phyloP scores from a whole-genome alignment of 2,797 vertebrate genomes.

The Notamacropus eugenii region DNA sequence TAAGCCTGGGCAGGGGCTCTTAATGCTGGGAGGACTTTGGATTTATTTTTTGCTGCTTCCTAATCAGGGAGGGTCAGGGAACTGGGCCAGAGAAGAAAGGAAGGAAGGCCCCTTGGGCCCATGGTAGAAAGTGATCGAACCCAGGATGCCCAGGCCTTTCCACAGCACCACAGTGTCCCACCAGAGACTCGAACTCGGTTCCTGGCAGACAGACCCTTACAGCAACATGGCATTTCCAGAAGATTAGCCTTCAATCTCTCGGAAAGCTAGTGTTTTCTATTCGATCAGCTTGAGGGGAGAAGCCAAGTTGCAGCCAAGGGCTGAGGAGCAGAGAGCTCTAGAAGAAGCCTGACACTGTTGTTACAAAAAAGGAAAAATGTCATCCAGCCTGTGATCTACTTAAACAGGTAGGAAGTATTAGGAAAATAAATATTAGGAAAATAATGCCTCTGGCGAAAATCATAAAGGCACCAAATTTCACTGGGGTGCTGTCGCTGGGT shows the following conservation, averaged over 20 bases:
- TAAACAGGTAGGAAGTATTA: constrained; percentile 29
- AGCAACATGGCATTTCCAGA: constrained; percentile 18
- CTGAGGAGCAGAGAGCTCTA: constrained; percentile 13
- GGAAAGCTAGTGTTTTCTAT: constrained; percentile 5
- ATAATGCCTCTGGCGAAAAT: constrained; percentile 60
- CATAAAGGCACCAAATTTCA: constrained; percentile 71
- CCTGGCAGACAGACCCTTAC: no score
- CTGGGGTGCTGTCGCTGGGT: constrained; percentile 65
- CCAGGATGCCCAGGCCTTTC: not conserved
- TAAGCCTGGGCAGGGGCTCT: not conserved
- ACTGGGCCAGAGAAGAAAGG: not conserved
- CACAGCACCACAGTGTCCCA: not conserved
- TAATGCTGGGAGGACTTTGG: not conserved
- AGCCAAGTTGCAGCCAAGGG: not conserved
- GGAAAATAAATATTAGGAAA: constrained; percentile 58
- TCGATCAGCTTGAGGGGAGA: not conserved
- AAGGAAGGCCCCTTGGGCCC: not conserved
- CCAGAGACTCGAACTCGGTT: not conserved
- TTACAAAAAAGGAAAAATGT: constrained; percentile 50
- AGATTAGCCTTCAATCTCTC: not conserved
- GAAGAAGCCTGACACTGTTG: constrained; percentile 38
- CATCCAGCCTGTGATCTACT: constrained; percentile 71
- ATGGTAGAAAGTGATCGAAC: not conserved
- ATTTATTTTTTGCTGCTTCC: not conserved
- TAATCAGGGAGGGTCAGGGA: not conserved